Conservation (phyloP, 2,113 vertebrate species). For the Phocoena phocoena region DNA sequence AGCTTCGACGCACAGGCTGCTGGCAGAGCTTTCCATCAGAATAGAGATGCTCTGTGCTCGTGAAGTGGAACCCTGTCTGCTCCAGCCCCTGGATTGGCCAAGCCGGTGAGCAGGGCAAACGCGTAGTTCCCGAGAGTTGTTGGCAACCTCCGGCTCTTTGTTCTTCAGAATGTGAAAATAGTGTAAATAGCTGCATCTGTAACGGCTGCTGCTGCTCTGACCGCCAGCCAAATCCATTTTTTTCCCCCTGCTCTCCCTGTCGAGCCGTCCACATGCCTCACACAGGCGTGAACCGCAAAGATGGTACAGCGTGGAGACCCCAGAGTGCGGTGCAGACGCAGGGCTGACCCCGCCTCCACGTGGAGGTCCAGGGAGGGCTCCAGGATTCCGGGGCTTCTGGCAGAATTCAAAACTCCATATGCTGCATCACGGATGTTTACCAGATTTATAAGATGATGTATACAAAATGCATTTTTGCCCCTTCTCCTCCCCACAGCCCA, state of each 20-base stretch:
- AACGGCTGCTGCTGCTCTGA: constrained; percentile 82
- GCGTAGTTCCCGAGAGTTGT: constrained; percentile 76
- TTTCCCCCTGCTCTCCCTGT: background rate
- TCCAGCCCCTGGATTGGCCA: constrained; percentile 55
- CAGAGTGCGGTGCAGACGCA: constrained; percentile 58
- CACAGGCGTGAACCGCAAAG: constrained; percentile 37
- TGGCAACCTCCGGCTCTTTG: constrained; percentile 86
- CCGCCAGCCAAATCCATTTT: constrained; percentile 77
- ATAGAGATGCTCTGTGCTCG: constrained; percentile 58
- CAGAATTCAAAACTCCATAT: constrained; percentile 65
- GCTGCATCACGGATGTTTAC: constrained; percentile 25
- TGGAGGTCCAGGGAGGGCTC: constrained; percentile 65
- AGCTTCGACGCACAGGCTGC: constrained; percentile 22
- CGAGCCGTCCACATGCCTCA: constrained; percentile 70
- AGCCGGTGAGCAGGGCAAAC: constrained; percentile 55
- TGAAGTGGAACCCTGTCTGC: constrained; percentile 60
- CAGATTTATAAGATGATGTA: constrained; percentile 51
- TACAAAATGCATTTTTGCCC: background rate
- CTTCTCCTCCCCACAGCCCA: background rate
- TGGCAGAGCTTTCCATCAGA: constrained; percentile 67
- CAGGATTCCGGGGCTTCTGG: constrained; percentile 57
- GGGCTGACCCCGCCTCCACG: constrained; percentile 49
- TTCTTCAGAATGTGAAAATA: constrained; percentile 81
- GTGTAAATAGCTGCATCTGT: constrained; percentile 85
- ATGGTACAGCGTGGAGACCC: constrained; percentile 61